Conservation (phyloP, 2,797 vertebrate species). For the Cephalopachus bancanus region DNA sequence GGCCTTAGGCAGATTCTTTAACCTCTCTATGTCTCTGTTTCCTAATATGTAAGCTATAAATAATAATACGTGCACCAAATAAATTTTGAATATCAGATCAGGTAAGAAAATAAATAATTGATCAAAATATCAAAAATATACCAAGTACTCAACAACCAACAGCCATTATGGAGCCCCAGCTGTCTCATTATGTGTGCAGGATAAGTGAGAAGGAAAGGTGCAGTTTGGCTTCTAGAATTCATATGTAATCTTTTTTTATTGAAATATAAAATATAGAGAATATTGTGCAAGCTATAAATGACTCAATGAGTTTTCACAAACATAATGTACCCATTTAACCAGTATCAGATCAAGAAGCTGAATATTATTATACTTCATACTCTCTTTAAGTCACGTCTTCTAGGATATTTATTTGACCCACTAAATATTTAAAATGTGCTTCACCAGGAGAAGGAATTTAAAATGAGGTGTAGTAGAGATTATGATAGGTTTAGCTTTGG, state of each 20-base stretch:
- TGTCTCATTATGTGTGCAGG: background rate
- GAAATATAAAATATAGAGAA: background rate
- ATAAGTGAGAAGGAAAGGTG: background rate
- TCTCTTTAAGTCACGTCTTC: background rate
- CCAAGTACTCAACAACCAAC: background rate
- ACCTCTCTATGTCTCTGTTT: background rate
- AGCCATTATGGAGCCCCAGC: background rate
- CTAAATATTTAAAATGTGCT: conserved; percentile 21
- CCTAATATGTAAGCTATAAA: background rate
- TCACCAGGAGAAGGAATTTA: background rate
- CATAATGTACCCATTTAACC: background rate
- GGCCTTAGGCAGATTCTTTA: background rate
- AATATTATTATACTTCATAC: background rate
- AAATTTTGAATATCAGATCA: background rate
- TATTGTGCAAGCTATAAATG: background rate
- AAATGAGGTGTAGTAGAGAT: background rate
- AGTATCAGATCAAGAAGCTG: background rate
- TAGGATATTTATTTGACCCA: background rate
- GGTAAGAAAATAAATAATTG: background rate
- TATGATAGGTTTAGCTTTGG: background rate
- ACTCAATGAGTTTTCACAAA: background rate
- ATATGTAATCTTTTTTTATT: background rate
- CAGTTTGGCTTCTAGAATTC: background rate
- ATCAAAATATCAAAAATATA: background rate
- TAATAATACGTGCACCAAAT: background rate